Conservation (phyloP, 2,888 invertebrate species). For the Orchesella flavescens region DNA sequence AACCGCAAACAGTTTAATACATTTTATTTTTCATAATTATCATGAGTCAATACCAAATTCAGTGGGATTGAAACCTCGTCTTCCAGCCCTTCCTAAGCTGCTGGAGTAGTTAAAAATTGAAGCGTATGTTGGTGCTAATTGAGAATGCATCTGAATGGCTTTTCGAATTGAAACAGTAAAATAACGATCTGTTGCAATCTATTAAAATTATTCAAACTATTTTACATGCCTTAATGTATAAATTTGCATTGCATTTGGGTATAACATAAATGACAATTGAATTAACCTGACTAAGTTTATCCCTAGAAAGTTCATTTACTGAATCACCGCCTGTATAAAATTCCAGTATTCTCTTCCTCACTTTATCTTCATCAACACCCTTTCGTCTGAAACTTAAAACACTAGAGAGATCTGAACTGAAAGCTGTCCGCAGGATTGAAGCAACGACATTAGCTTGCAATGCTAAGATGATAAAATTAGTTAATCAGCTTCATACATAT, state of each 20-base stretch:
- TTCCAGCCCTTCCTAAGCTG: slow-evolving; percentile 38
- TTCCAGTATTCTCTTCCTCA: slow-evolving; percentile 32
- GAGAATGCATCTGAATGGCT: slow-evolving; percentile 65
- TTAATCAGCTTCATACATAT: not conserved
- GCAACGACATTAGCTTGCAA: slow-evolving; percentile 22
- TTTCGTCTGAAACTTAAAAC: slow-evolving; percentile 40
- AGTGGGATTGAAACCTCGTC: slow-evolving; percentile 31
- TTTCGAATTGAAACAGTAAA: slow-evolving; percentile 64
- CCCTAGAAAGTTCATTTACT: slow-evolving; percentile 15
- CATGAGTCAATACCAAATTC: slow-evolving; percentile 29
- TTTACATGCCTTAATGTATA: not conserved
- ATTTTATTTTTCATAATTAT: not conserved
- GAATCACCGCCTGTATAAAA: slow-evolving; percentile 47
- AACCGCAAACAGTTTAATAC: not conserved
- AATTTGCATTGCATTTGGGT: too few relatives aligned
- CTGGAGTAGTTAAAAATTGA: slow-evolving; percentile 55
- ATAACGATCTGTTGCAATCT: slow-evolving; percentile 69
- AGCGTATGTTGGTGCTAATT: slow-evolving; percentile 67
- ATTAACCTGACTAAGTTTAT: slow-evolving; percentile 48
- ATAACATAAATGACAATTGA: too few relatives aligned
- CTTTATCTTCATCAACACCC: slow-evolving; percentile 15
- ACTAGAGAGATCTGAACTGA: slow-evolving; percentile 30
- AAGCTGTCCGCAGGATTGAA: slow-evolving; percentile 19
- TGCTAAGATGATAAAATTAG: slow-evolving; percentile 22
- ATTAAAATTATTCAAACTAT: not conserved